Conservation (phyloP, 2,888 invertebrate genomes). For the Druceiella hillmani region DNA sequence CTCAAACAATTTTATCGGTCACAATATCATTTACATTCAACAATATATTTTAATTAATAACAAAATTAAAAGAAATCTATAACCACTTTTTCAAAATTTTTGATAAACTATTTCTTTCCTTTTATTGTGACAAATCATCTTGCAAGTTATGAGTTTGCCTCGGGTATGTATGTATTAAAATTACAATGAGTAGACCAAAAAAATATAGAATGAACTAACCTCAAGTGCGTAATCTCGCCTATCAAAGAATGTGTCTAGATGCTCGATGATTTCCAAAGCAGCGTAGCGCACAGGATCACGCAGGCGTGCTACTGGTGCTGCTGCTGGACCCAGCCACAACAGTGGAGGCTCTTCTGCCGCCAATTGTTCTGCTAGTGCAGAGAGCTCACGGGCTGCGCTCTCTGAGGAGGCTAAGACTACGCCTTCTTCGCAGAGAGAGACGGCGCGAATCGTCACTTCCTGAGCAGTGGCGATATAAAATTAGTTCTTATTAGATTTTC, state of each 20-base stretch:
- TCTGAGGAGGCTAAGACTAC: conserved; percentile 17
- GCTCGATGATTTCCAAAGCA: conserved; percentile 90
- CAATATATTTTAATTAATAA: too few relatives aligned
- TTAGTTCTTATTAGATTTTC: background rate
- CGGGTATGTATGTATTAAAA: background rate
- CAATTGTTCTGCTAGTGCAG: conserved; percentile 57
- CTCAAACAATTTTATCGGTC: too few relatives aligned
- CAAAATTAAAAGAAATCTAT: too few relatives aligned
- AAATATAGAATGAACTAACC: conserved; percentile 46
- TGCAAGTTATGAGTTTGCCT: too few relatives aligned
- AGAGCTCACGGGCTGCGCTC: conserved; percentile 32
- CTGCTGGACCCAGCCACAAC: conserved; percentile 75
- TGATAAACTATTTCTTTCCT: too few relatives aligned
- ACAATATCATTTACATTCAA: too few relatives aligned
- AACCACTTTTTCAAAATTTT: too few relatives aligned
- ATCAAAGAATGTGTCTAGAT: conserved; percentile 91
- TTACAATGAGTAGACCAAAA: conserved; percentile 1
- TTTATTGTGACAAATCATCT: too few relatives aligned
- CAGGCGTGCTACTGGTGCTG: conserved; percentile 64
- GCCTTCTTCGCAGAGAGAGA: conserved; percentile 36
- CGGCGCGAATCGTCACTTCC: conserved; percentile 76
- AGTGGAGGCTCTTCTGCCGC: conserved; percentile 75
- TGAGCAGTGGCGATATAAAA: conserved; percentile 31
- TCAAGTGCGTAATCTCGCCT: conserved; percentile 83
- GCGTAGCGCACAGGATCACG: conserved; percentile 83